Base-by-base conservation (phyloP, 2,888 invertebrate species). In the Metellina segmentata region DNA sequence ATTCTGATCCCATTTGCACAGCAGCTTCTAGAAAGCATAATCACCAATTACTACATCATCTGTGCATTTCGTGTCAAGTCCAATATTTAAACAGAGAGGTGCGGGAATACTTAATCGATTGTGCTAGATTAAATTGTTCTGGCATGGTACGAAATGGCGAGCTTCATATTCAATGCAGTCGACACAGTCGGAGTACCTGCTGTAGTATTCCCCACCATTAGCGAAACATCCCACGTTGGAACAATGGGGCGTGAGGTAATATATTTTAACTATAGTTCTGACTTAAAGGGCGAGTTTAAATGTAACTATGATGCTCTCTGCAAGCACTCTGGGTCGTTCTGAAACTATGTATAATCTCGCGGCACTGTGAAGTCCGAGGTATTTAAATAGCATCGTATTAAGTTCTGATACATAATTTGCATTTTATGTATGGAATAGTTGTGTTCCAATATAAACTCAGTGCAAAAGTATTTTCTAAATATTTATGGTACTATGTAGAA, bases 41-140 rank as follows among this genome's bases (percentile, higher is more conserved):
- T 61, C 61, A 16, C 61, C 61, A 61, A 61, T 61, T 61, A 61
- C 61, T 61, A 11, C 61, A 61, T 61, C 61, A 61, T 61, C 16
- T 11, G 61, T 16, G 61, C 61, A 61, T 61, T 11, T 11, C 61
- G 61, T 16, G 61, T 61, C 61, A 61, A 61, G 61, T 61, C 61
- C 61, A 61, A 61, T 61, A 61, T 61, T 61, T 61, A 61, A 61
- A 61, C 61, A 16, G 61, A 11, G 61, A 61, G 61, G 61, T 16
- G 61, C 61, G 61, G 61, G 61, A 61, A 61, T 61, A 61, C 61
- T 61, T 61, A 61, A 61, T 61, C 61, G 61, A 61, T 61, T 61
- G 61, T 16, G 61, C 61, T 11, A 61, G 61, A 61, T 61, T 61
- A 61, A 61, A 61, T 61, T 61, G 61, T 61, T 61, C 61, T 13